These are phyloP conservation scores for Phania funesta DNA, from an alignment of 2,888 invertebrate genomes.

Conservation along the genomic window DNA sequence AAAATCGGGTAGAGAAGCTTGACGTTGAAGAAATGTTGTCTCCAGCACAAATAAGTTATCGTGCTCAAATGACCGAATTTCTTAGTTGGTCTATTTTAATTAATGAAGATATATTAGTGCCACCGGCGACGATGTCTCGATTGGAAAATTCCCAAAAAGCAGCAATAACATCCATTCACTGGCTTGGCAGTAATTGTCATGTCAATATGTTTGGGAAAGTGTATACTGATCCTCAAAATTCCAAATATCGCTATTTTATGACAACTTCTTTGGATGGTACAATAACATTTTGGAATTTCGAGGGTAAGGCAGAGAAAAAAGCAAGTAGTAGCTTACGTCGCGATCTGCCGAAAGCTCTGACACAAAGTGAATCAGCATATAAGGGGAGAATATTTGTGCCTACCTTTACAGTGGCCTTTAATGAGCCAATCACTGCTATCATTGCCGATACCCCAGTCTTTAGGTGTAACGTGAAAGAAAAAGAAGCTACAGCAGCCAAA, in stretches of 20 bases:
- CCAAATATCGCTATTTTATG: constrained; percentile 83
- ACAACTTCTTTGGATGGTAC: constrained; percentile 86
- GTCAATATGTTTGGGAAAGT: constrained; percentile 84
- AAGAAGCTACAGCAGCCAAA: constrained; percentile 46
- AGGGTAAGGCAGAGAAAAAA: constrained; percentile 72
- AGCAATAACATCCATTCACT: constrained; percentile 84
- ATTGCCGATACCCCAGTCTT: constrained; percentile 75
- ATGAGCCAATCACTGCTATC: constrained; percentile 80
- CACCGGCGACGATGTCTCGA: constrained; percentile 84
- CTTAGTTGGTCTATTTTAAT: constrained; percentile 87
- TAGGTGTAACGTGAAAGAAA: constrained; percentile 64
- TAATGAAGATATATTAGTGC: constrained; percentile 82
- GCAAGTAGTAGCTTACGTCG: constrained; percentile 49
- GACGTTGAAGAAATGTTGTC: constrained; percentile 84
- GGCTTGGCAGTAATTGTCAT: constrained; percentile 85
- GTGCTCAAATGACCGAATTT: constrained; percentile 83
- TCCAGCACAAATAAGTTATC: constrained; percentile 84
- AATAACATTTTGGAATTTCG: constrained; percentile 87
- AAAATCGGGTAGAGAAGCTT: constrained; percentile 83
- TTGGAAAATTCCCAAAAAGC: constrained; percentile 84
- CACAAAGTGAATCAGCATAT: constrained; percentile 83
- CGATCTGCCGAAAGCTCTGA: constrained; percentile 82
- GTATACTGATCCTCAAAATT: constrained; percentile 77
- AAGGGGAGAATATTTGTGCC: constrained; percentile 85
- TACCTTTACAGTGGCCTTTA: constrained; percentile 82